A percentile compares a stretch with the other conserved stretches of the same genome.
These are phyloP conservation scores for Umimayanthus kanabou DNA, from an alignment of 92 coral and sea anemone genomes.

Conservation along the genomic window DNA sequence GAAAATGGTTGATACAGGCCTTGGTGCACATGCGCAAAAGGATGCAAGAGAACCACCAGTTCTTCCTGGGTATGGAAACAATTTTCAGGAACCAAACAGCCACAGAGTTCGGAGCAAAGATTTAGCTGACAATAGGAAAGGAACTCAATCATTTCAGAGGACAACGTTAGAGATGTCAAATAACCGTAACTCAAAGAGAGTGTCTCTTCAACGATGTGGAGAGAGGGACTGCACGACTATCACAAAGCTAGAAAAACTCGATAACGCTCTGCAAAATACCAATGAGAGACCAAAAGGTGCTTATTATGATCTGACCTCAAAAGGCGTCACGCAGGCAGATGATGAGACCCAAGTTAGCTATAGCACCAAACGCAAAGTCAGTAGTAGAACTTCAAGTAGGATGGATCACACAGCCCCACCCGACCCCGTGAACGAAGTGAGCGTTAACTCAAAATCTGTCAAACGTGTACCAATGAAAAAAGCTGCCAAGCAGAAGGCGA, in stretches of 20 bases:
- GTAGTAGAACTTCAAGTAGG: neutral
- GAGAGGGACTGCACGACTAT: neutral
- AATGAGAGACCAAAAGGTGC: neutral
- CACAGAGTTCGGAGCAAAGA: neutral
- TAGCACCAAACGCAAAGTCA: neutral
- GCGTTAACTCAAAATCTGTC: neutral
- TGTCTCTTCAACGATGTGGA: neutral
- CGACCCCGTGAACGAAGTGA: neutral
- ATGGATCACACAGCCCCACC: neutral
- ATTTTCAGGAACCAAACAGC: neutral
- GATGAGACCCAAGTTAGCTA: neutral
- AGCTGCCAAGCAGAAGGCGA: neutral
- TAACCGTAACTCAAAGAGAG: neutral
- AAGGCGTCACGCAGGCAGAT: neutral
- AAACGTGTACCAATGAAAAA: neutral
- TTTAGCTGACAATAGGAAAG: neutral
- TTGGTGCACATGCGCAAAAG: neutral
- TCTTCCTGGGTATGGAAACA: neutral
- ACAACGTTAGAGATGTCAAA: neutral
- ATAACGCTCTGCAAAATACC: neutral
- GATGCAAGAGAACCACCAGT: neutral
- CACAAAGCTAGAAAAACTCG: neutral
- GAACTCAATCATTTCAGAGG: neutral
- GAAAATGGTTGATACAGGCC: neutral
- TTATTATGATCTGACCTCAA: neutral